phyloP scores from a whole-genome alignment of 2,113 vertebrate species.

The Pelmatolapia mariae region DNA sequence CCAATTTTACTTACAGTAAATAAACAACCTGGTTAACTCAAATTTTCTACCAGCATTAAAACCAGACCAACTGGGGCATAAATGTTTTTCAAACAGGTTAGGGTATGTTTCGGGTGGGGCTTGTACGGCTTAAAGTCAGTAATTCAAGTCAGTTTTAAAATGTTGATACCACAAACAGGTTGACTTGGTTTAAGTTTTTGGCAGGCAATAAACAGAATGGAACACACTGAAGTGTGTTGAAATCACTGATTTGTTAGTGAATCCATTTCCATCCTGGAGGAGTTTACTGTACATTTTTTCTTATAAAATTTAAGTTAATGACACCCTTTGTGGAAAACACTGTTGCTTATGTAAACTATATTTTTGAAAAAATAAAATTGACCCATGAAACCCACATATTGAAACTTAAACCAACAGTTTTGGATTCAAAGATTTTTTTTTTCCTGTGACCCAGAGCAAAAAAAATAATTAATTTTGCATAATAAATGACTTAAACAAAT shows the following conservation, averaged over 20 bases:
- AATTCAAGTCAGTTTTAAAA: neutral
- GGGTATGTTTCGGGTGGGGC: too few relatives aligned
- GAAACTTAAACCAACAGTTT: neutral
- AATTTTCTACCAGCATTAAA: neutral
- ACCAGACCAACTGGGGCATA: neutral
- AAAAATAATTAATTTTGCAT: accelerated
- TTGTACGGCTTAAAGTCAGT: neutral
- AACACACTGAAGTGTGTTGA: accelerated
- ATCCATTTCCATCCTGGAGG: neutral
- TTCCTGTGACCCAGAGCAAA: neutral
- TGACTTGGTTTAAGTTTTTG: neutral
- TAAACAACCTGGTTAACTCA: neutral
- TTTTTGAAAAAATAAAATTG: neutral
- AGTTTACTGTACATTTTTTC: neutral
- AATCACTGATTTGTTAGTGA: neutral
- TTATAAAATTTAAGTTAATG: neutral
- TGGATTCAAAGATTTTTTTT: neutral
- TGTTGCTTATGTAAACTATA: neutral
- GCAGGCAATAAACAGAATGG: neutral
- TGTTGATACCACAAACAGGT: neutral
- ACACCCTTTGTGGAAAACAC: neutral
- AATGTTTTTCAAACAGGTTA: neutral
- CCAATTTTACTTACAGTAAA: neutral
- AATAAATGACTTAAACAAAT: neutral
- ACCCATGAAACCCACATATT: neutral